Conservation (phyloP, 2,797 vertebrate species). For the Hoplostethus mediterraneus region DNA sequence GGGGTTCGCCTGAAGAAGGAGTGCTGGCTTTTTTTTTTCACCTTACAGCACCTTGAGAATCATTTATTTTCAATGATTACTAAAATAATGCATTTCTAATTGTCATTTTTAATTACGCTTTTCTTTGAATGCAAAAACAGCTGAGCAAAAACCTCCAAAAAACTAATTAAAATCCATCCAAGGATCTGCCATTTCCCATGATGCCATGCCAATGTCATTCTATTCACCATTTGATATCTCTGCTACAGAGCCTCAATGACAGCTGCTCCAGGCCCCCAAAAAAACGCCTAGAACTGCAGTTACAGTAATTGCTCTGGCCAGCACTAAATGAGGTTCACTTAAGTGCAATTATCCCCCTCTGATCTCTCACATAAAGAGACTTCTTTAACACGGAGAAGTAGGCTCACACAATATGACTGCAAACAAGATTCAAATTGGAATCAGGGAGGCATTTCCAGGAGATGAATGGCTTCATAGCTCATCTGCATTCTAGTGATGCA, state of each 20-base stretch:
- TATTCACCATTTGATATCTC: constrained; percentile 79
- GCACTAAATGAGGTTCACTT: constrained; percentile 86
- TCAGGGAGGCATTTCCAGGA: constrained; percentile 82
- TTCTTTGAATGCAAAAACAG: constrained; percentile 58
- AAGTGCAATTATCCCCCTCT: constrained; percentile 86
- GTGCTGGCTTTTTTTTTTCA: constrained; percentile 66
- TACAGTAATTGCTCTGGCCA: constrained; percentile 85
- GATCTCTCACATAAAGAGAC: constrained; percentile 85
- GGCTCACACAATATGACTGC: constrained; percentile 83
- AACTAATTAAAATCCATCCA: constrained; percentile 78
- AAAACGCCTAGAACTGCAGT: constrained; percentile 81
- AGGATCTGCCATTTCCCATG: constrained; percentile 75
- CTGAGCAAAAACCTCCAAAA: constrained; percentile 55
- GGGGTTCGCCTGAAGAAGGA: constrained; percentile 74
- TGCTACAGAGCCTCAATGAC: constrained; percentile 77
- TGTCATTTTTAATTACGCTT: constrained; percentile 80
- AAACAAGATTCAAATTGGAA: constrained; percentile 86
- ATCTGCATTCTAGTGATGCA: constrained; percentile 84
- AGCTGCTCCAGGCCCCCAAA: constrained; percentile 70
- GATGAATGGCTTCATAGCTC: constrained; percentile 84
- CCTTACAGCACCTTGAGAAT: constrained; percentile 80
- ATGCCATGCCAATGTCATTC: constrained; percentile 78
- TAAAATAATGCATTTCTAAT: constrained; percentile 79
- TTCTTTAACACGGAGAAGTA: constrained; percentile 82
- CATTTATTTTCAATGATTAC: constrained; percentile 75